Base-by-base conservation (phyloP, 1,140 invertebrate genomes). In the Calycopis cecrops region DNA sequence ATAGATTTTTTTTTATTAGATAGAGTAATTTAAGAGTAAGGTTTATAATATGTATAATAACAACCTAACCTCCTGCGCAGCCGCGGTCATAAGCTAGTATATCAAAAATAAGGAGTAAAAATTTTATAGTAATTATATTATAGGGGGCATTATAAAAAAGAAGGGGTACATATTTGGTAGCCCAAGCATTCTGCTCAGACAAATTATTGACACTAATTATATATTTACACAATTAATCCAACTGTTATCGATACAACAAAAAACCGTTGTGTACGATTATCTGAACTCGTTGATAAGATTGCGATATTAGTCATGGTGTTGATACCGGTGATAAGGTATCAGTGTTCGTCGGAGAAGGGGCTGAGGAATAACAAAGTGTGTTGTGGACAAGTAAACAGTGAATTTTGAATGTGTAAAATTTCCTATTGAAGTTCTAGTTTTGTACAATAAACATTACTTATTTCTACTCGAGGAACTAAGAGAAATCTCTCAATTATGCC, bases 401-500 rank as follows among this genome's bases (percentile, higher is more conserved):
- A 44, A 16, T 16, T 7, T 44, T 12, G 9, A 9, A 28, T 3
- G 21, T 28, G 21, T 28, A 28, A 28, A 28, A 28, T 2, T 28
- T 28, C 6, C 21, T 6, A 28, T 28, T 6, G 2, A 28, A 28
- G 21, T 28, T 28, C 21, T n/a, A 28, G 21, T 28, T 28, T 28
- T n/a, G n/a, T n/a, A n/a, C n/a, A n/a, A n/a, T n/a, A n/a, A n/a
- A n/a, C n/a, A n/a, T n/a, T 28, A 28, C 21, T 3, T 3, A 6
- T 28, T 28, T 6, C 6, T 28, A 28, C 21, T 28, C 6, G 2
- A 28, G 21, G 6, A 28, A 28, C 21, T 35, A 8, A 40, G 38
- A 44, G 40, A 44, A 28, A 28, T 28, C 6, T 28, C 21, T 28
- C 9, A 44, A 44, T 9, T 0, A 87, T 88, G 70, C 65, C 88